Conservation (phyloP, 2,888 invertebrate genomes). For the Biston stratarius region DNA sequence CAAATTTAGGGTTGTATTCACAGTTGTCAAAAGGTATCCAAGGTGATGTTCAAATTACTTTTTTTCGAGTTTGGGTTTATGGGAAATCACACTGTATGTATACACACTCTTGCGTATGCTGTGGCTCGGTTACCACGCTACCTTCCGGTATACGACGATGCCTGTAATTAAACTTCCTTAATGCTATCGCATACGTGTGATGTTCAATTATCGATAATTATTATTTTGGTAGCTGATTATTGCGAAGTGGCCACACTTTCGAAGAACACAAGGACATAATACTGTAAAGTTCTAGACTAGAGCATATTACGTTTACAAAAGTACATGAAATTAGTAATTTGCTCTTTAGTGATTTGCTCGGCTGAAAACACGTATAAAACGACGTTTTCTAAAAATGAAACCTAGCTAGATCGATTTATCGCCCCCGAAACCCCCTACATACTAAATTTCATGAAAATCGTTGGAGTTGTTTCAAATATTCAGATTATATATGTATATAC, state of each 20-base stretch:
- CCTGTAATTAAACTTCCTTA: slow-evolving; percentile 53
- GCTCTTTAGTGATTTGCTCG: no score
- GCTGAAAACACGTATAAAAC: no score
- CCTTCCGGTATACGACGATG: slow-evolving; percentile 46
- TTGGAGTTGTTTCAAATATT: no score
- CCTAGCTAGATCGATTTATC: no score
- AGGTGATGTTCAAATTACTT: no score
- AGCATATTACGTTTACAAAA: background rate
- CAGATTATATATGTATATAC: no score
- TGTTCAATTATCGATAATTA: slow-evolving; percentile 52
- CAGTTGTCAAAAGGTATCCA: no score
- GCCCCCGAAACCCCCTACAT: no score
- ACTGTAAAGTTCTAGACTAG: background rate
- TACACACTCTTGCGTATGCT: background rate
- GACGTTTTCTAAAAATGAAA: no score
- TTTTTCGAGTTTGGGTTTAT: background rate
- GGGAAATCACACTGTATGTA: slow-evolving; percentile 6
- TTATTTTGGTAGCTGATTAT: slow-evolving; percentile 40
- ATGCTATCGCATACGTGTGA: slow-evolving; percentile 51
- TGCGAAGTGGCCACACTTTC: background rate
- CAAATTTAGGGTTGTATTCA: no score
- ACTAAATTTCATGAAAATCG: no score
- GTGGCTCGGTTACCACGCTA: slow-evolving; percentile 23
- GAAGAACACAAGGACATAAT: background rate
- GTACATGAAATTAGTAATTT: background rate